These are phyloP conservation scores for Cariama cristata DNA, from an alignment of 2,113 vertebrate genomes.

Conservation along the genomic window DNA sequence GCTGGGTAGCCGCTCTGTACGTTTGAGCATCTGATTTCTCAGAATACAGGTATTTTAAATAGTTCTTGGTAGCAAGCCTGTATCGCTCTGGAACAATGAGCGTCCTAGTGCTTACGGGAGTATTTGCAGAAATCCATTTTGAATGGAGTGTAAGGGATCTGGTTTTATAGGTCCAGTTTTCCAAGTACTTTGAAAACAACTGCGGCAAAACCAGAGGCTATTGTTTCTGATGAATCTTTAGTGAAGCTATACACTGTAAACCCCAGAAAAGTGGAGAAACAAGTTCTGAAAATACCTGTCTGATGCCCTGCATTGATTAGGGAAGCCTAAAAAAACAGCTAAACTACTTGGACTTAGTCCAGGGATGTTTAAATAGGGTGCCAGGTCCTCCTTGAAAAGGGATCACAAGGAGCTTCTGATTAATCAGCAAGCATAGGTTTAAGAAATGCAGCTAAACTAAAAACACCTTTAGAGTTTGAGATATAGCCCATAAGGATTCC, in stretches of 20 bases:
- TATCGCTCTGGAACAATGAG: neutral
- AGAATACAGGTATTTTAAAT: slow-evolving; percentile 39
- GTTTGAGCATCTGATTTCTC: neutral
- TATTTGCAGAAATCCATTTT: neutral
- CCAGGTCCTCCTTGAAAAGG: neutral
- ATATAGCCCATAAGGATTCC: slow-evolving; percentile 33
- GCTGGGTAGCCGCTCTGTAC: neutral
- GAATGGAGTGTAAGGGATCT: neutral
- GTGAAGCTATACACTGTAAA: neutral
- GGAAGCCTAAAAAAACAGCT: slow-evolving; percentile 15
- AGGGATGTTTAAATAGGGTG: neutral
- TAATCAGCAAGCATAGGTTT: neutral
- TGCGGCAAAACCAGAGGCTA: neutral
- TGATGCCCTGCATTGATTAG: neutral
- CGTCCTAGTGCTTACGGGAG: neutral
- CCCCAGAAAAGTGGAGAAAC: slow-evolving; percentile 9
- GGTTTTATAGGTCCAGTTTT: neutral
- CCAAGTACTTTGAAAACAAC: neutral
- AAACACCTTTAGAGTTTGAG: slow-evolving; percentile 21
- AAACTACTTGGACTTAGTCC: neutral
- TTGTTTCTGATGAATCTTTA: neutral
- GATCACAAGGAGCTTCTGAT: neutral
- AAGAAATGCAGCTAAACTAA: slow-evolving; percentile 17
- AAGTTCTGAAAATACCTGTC: slow-evolving; percentile 39
- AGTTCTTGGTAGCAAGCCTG: neutral